Evolutionary conservation across 2,888 invertebrate species (phyloP), one percentile per base, ranked within the genome.

Genomic region (Andrena hattorfiana): DNA sequence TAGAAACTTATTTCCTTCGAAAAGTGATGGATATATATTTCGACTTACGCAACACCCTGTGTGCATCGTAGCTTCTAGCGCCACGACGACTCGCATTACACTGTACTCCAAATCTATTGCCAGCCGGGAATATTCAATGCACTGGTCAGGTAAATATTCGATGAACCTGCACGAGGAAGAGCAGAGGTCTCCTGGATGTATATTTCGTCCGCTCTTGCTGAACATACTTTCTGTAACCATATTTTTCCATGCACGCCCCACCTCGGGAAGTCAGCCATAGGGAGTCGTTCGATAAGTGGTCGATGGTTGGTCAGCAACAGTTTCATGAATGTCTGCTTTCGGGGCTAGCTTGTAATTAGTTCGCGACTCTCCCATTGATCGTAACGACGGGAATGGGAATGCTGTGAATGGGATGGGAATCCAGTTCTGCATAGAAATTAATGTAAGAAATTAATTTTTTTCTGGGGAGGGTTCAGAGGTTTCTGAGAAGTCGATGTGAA

Each of bases 71-170:
- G 51, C 28, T 56, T 62, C 70, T 51, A 56, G 56, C 64, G 63
- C 49, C 62, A 62, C 73, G 66, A 81, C 75, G 69, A 72, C 84
- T 83, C 80, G 89, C 87, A 89, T 91, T 91, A 91, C 90, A 83
- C 85, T 88, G 90, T 91, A 89, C 89, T 90, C 82, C 83, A 89
- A 91, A 90, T 90, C 90, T 90, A 92, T 89, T 86, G 88, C 89
- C 83, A 82, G 87, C 73, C 73, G 87, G 79, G 91, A 93, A 92
- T 93, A 92, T 92, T 91, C 91, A 92, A 92, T 93, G 89, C 85
- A 85, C 89, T 91, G 87, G 88, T 87, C 87, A 88, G 86, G 89
- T 93, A 93, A 93, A 93, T 93, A 93, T 93, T 92, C 90, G 87
- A 93, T 92, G 91, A 91, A 89, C 85, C 66, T 51, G 67, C 85